Evolutionary conservation across 2,888 invertebrate species (phyloP).

Genomic region (Synergus gifuensis): DNA sequence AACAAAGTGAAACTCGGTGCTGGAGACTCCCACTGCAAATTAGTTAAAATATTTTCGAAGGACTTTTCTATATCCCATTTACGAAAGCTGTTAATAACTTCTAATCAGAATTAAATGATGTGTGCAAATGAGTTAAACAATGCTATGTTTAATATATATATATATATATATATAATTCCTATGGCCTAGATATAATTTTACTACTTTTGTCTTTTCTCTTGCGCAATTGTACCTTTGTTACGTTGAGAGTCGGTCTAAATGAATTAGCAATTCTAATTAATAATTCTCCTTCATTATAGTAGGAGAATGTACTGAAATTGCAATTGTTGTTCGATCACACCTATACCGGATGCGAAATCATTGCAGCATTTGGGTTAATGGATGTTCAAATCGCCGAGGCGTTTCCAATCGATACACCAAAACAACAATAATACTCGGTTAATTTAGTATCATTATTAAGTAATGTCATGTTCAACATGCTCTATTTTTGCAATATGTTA

Average conservation of each 20-base stretch:
- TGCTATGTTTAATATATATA: not conserved
- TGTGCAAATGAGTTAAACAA: not conserved
- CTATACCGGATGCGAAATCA: constrained; percentile 17
- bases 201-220: not conserved
- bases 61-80: not conserved
- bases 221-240: not conserved
- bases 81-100: not conserved
- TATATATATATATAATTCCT: not conserved
- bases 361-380: constrained; percentile 24
- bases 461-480: not conserved
- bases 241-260: constrained; percentile 30
- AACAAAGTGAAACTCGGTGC: not conserved
- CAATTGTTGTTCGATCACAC: constrained; percentile 23
- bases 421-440: not conserved
- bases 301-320: constrained; percentile 21
- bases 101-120: not conserved
- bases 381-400: not conserved
- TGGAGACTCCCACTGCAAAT: not conserved
- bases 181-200: not conserved
- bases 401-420: constrained; percentile 3
- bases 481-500: not conserved
- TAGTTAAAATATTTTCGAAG: not conserved
- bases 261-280: constrained; percentile 49
- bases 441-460: not conserved
- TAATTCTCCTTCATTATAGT: constrained; percentile 38